Conservation (phyloP, 1,140 invertebrate species). For the Eurosta solidaginis region DNA sequence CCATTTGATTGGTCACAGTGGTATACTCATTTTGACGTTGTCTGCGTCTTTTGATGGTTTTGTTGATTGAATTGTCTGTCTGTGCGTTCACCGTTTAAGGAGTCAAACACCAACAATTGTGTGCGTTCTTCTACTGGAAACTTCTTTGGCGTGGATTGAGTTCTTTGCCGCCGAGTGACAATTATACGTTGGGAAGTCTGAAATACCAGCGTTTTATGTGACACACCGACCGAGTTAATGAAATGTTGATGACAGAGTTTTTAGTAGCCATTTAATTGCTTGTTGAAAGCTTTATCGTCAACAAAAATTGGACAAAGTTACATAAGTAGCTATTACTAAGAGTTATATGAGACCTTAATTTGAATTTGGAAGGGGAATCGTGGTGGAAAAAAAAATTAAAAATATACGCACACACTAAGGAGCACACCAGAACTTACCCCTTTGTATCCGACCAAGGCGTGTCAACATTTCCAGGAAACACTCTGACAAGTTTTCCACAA, state of each 20-base stretch:
- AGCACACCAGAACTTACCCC: too few relatives aligned
- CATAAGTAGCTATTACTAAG: too few relatives aligned
- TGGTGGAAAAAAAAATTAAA: not conserved
- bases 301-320: too few relatives aligned
- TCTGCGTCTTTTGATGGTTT: constrained; percentile 38
- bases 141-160: too few relatives aligned
- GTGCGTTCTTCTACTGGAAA: too few relatives aligned
- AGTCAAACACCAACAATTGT: not conserved
- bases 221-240: not conserved
- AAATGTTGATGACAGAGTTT: constrained; percentile 10
- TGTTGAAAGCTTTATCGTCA: not conserved
- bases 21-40: not conserved
- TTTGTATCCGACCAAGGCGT: too few relatives aligned
- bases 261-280: constrained; percentile 24
- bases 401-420: not conserved
- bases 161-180: not conserved
- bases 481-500: too few relatives aligned
- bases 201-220: not conserved
- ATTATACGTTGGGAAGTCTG: not conserved
- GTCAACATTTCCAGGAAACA: too few relatives aligned
- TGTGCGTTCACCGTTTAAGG: not conserved
- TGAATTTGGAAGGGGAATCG: not conserved
- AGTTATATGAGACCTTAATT: not conserved
- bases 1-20: constrained; percentile 35
- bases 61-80: constrained; percentile 55